Evolutionary conservation across 1,140 invertebrate genomes (phyloP).

Genomic region (Coptotermes formosanus): DNA sequence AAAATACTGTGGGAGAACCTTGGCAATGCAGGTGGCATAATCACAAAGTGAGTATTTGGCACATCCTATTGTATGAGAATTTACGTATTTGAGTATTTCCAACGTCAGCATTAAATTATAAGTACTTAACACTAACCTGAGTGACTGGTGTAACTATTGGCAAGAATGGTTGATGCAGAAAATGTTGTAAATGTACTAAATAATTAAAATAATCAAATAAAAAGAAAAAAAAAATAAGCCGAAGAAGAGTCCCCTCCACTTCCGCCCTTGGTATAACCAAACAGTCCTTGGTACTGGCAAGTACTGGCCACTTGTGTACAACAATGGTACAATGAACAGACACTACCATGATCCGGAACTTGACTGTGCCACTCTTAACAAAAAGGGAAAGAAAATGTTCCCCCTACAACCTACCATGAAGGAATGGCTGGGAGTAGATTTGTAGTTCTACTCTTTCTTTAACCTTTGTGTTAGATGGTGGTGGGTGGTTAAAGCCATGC

Average conservation of each 20-base stretch:
- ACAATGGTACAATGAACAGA: background rate
- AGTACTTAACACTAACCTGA: constrained; percentile 16
- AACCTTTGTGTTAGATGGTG: too few relatives aligned
- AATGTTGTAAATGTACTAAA: background rate
- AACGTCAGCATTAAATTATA: background rate
- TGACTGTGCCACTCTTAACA: background rate
- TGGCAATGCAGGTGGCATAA: background rate
- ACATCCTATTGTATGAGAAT: background rate
- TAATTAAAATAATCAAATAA: background rate
- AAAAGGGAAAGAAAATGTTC: too few relatives aligned
- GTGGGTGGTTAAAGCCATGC: too few relatives aligned
- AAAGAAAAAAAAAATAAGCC: background rate
- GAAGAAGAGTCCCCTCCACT: background rate
- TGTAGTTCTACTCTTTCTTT: too few relatives aligned
- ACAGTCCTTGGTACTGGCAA: background rate
- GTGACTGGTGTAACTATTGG: background rate
- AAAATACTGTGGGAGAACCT: background rate
- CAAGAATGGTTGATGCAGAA: background rate
- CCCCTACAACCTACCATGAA: too few relatives aligned
- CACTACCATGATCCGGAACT: background rate
- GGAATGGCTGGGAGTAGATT: too few relatives aligned
- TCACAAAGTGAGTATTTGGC: constrained; percentile 15
- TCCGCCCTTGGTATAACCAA: background rate
- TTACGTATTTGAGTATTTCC: background rate
- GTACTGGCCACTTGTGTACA: background rate